These are phyloP conservation scores for Myotis myotis DNA, from an alignment of 2,797 vertebrate species.

Conservation along the genomic window DNA sequence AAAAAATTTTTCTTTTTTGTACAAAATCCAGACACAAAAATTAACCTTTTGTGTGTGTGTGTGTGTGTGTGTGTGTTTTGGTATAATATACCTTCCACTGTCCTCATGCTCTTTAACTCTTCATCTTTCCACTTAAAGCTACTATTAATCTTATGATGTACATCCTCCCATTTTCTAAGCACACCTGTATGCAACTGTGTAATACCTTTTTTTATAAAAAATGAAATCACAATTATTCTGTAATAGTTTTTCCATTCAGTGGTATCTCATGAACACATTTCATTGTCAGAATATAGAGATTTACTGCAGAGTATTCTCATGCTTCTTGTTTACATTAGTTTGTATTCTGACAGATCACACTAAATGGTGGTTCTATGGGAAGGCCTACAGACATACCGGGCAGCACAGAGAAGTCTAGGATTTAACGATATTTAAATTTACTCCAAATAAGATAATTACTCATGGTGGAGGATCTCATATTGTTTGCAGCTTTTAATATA, in stretches of 20 bases:
- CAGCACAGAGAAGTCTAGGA: background rate
- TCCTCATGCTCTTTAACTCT: background rate
- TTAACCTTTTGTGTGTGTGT: background rate
- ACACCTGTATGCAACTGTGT: background rate
- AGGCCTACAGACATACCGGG: background rate
- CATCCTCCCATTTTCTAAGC: constrained; percentile 6
- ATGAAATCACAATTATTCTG: background rate
- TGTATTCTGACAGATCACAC: background rate
- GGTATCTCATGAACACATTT: background rate
- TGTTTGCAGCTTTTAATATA: constrained; percentile 22
- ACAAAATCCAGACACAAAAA: background rate
- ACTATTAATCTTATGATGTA: background rate
- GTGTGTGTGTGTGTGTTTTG: background rate
- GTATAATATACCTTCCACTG: background rate
- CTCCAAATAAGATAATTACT: background rate
- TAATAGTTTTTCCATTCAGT: constrained; percentile 9
- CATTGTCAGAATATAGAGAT: background rate
- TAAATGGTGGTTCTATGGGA: background rate
- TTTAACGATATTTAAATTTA: constrained; percentile 36
- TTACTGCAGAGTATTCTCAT: background rate
- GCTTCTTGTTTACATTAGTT: background rate
- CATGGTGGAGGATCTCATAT: background rate
- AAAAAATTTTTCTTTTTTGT: background rate
- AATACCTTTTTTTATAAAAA: constrained; percentile 12
- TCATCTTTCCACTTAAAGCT: background rate